A percentile compares a stretch with the other conserved stretches of the same genome.
Evolutionary conservation across 2,888 invertebrate species (phyloP).

Genomic region (Galerucella nymphaeae): DNA sequence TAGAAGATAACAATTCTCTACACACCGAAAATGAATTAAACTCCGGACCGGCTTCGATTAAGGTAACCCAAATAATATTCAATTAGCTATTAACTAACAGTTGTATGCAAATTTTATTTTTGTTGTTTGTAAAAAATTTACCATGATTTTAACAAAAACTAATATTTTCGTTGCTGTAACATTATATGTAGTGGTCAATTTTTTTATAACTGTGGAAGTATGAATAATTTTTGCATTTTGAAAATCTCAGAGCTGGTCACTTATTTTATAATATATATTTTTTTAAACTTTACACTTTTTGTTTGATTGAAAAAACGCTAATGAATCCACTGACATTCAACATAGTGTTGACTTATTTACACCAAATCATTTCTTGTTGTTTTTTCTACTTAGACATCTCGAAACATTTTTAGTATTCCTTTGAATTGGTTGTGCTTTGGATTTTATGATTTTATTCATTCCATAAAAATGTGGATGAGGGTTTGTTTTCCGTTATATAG

Average conservation of each 20-base stretch:
- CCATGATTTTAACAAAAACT: background rate
- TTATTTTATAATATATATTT: background rate
- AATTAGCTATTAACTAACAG: constrained; percentile 4
- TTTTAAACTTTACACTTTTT: background rate
- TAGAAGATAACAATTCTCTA: constrained; percentile 88
- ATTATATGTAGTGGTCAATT: constrained; percentile 5
- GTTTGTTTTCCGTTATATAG: too few species aligned
- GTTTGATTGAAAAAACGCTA: too few species aligned
- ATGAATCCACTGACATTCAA: too few species aligned
- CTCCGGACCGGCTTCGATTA: constrained; percentile 83
- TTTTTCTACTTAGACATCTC: too few species aligned
- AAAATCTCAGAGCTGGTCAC: constrained; percentile 22
- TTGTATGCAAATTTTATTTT: constrained; percentile 14
- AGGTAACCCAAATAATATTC: constrained; percentile 68
- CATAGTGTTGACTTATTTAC: too few species aligned
- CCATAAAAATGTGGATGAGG: too few species aligned
- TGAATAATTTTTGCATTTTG: constrained; percentile 28
- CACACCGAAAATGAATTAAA: constrained; percentile 81
- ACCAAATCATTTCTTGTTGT: too few species aligned
- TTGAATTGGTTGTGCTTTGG: too few species aligned
- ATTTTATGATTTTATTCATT: too few species aligned
- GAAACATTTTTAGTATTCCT: too few species aligned
- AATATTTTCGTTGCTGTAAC: background rate
- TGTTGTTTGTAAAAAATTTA: constrained; percentile 1
- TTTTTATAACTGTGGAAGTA: constrained; percentile 15